Evolutionary conservation across 2,797 vertebrate species (phyloP).

Genomic region (Myioborus miniatus): DNA sequence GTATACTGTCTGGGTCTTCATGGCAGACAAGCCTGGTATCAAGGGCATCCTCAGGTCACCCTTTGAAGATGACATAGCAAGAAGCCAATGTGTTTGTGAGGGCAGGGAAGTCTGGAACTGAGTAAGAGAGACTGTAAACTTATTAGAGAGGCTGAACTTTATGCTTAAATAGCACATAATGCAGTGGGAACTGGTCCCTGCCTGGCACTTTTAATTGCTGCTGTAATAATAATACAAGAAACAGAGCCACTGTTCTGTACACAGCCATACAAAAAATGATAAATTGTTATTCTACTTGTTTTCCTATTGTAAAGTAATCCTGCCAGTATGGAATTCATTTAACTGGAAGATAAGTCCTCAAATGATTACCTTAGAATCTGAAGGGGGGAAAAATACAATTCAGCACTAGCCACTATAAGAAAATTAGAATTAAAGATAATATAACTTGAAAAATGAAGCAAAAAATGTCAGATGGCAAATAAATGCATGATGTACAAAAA

Average conservation of each 20-base stretch:
- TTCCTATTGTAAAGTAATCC: slow-evolving; percentile 31
- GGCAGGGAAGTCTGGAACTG: slow-evolving; percentile 29
- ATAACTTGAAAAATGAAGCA: neutral
- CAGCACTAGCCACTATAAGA: neutral
- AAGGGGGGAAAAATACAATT: neutral
- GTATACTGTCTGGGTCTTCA: neutral
- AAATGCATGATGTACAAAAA: neutral
- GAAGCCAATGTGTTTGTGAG: slow-evolving; percentile 8
- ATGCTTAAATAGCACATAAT: slow-evolving; percentile 59
- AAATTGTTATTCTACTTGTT: slow-evolving; percentile 39
- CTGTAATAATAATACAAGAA: slow-evolving; percentile 50
- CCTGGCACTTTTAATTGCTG: slow-evolving; percentile 57
- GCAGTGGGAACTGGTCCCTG: slow-evolving; percentile 52
- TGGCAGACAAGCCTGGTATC: neutral
- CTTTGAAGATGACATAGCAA: slow-evolving; percentile 8
- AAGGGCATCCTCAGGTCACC: neutral
- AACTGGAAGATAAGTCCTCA: slow-evolving; percentile 24
- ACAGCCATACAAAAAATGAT: slow-evolving; percentile 41
- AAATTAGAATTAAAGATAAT: neutral
- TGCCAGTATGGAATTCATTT: slow-evolving; percentile 49
- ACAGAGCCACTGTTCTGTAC: slow-evolving; percentile 26
- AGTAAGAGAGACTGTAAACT: slow-evolving; percentile 46
- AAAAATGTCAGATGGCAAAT: neutral
- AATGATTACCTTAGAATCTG: slow-evolving; percentile 23
- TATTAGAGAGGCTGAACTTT: slow-evolving; percentile 49